These are phyloP conservation scores for Vulpes ferrilata DNA, from an alignment of 2,113 vertebrate species.

Conservation along the genomic window DNA sequence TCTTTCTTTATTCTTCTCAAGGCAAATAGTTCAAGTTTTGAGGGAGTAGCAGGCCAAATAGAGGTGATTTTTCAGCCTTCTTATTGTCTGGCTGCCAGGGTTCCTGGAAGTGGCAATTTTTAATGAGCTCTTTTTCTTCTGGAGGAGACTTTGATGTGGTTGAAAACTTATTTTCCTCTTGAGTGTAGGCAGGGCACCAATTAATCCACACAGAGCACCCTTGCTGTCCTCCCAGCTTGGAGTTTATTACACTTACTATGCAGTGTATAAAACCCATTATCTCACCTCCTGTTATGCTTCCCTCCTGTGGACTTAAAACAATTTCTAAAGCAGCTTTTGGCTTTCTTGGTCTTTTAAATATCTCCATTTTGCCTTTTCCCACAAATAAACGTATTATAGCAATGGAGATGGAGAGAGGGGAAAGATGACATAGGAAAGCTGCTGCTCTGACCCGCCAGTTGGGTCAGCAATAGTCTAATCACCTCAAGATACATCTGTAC, in stretches of 20 bases:
- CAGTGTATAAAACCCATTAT: neutral
- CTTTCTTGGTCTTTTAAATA: neutral
- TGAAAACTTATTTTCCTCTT: constrained; percentile 66
- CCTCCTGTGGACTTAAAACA: constrained; percentile 44
- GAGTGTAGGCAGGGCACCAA: constrained; percentile 61
- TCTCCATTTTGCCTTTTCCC: constrained; percentile 7
- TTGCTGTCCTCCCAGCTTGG: constrained; percentile 27
- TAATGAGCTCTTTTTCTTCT: constrained; percentile 66
- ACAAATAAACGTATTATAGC: neutral
- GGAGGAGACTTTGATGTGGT: constrained; percentile 71
- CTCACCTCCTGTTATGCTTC: constrained; percentile 28
- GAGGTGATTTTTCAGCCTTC: constrained; percentile 61
- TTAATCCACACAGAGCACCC: constrained; percentile 59
- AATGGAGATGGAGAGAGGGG: neutral
- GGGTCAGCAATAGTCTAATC: neutral
- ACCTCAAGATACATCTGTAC: neutral
- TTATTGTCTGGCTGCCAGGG: constrained; percentile 63
- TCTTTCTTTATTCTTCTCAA: constrained; percentile 50
- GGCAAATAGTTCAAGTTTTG: constrained; percentile 42
- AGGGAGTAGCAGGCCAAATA: neutral
- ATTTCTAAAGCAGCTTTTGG: constrained; percentile 18
- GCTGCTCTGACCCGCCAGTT: neutral
- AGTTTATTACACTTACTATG: constrained; percentile 32
- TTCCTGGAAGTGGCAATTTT: constrained; percentile 74
- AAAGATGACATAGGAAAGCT: neutral